A percentile compares a stretch with the other conserved stretches of the same genome.
phyloP scores from a whole-genome alignment of 1,140 invertebrate species.

The Calycopis cecrops region DNA sequence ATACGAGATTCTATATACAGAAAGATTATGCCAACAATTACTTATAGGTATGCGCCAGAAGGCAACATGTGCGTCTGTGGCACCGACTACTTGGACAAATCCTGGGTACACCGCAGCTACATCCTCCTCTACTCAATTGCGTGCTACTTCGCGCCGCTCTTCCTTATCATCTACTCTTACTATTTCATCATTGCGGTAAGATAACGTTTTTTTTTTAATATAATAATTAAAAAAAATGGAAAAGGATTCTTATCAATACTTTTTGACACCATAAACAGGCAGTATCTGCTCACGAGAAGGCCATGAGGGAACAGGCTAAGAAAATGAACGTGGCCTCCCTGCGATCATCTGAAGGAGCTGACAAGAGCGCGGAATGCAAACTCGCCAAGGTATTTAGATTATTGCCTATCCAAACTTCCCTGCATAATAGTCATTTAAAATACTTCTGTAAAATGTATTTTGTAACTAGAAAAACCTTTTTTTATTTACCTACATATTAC shows the following conservation, averaged over 20 bases:
- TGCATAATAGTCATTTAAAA: no score
- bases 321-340: constrained; percentile 84
- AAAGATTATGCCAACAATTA: no score
- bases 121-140: constrained; percentile 79
- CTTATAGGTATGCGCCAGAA: constrained; percentile 84
- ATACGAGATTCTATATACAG: no score
- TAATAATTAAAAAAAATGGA: not conserved
- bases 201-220: not conserved
- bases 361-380: constrained; percentile 79
- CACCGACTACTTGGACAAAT: constrained; percentile 84
- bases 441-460: no score
- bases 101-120: constrained; percentile 78
- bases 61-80: constrained; percentile 88
- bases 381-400: constrained; percentile 78
- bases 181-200: constrained; percentile 81
- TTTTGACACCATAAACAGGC: constrained; percentile 59
- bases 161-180: constrained; percentile 83
- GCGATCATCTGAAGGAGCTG: constrained; percentile 77
- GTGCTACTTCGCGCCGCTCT: constrained; percentile 79
- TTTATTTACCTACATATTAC: no score
- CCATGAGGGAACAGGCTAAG: constrained; percentile 83
- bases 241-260: not conserved
- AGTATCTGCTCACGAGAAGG: constrained; percentile 81
- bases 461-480: no score
- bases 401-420: no score